Conservation (phyloP, 1,140 invertebrate species). For the Mizuhopecten yessoensis region DNA sequence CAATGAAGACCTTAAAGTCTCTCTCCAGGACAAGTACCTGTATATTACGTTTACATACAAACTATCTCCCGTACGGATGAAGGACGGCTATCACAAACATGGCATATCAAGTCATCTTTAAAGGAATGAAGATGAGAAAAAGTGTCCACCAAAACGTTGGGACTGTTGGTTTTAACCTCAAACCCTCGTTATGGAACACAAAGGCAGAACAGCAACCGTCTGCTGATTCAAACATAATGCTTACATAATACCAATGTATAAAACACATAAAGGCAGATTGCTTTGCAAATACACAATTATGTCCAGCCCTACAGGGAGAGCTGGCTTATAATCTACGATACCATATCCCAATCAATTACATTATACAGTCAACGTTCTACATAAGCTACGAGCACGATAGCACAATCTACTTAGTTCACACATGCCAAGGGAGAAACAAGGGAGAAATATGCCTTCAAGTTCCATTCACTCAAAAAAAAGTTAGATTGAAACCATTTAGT, state of each 20-base stretch:
- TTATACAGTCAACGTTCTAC: conserved; percentile 6
- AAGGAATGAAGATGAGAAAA: too few species aligned
- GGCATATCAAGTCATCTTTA: too few species aligned
- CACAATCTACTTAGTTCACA: conserved; percentile 19
- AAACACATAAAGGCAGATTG: background rate
- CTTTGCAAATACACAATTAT: background rate
- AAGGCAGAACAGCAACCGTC: background rate
- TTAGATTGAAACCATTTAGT: background rate
- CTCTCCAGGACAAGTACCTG: background rate
- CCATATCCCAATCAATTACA: background rate
- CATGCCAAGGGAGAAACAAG: background rate
- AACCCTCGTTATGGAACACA: too few species aligned
- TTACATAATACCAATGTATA: conserved; percentile 17
- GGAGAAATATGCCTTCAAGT: background rate
- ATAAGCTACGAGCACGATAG: conserved; percentile 4
- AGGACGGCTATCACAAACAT: too few species aligned
- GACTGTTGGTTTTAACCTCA: background rate
- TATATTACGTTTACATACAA: too few species aligned
- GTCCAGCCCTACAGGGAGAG: background rate
- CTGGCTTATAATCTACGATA: background rate
- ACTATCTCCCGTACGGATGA: too few species aligned
- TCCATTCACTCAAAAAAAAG: background rate
- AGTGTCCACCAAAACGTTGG: too few species aligned
- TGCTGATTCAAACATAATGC: background rate
- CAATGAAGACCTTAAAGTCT: too few species aligned